Evolutionary conservation across 2,113 vertebrate species (phyloP).

Genomic region (Atherinomorus stipes): DNA sequence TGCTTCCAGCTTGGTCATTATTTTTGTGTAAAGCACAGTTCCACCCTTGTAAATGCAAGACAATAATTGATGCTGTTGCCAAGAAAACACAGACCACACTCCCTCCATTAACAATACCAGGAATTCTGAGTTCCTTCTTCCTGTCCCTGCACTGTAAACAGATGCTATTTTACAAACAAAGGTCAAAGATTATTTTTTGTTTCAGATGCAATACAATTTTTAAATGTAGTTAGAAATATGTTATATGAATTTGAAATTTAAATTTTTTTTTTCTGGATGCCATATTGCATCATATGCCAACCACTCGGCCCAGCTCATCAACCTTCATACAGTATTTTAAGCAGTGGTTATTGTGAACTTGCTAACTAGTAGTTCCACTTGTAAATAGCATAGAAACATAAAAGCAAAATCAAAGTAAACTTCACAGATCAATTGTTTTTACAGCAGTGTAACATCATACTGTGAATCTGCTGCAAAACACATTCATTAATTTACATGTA

Average conservation of each 20-base stretch:
- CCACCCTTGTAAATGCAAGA: constrained; percentile 35
- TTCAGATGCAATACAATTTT: not conserved
- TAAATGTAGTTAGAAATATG: not conserved
- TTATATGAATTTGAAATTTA: not conserved
- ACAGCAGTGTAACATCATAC: no score
- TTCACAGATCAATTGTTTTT: no score
- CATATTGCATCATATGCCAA: not conserved
- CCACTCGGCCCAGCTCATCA: no score
- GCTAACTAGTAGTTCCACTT: no score
- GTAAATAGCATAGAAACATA: no score
- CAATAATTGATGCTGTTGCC: constrained; percentile 26
- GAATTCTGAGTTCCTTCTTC: constrained; percentile 58
- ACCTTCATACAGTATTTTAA: no score
- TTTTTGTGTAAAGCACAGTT: constrained; percentile 45
- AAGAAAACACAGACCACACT: constrained; percentile 53
- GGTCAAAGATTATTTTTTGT: not conserved
- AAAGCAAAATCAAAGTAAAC: no score
- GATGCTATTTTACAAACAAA: not conserved
- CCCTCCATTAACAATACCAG: constrained; percentile 25
- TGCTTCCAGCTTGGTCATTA: constrained; percentile 53
- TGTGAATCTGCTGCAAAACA: no score
- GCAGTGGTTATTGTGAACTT: no score
- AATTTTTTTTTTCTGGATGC: not conserved
- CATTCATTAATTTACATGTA: no score
- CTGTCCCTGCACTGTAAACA: constrained; percentile 32